Conservation (phyloP, 2,888 invertebrate species). For the Apoda limacodes region DNA sequence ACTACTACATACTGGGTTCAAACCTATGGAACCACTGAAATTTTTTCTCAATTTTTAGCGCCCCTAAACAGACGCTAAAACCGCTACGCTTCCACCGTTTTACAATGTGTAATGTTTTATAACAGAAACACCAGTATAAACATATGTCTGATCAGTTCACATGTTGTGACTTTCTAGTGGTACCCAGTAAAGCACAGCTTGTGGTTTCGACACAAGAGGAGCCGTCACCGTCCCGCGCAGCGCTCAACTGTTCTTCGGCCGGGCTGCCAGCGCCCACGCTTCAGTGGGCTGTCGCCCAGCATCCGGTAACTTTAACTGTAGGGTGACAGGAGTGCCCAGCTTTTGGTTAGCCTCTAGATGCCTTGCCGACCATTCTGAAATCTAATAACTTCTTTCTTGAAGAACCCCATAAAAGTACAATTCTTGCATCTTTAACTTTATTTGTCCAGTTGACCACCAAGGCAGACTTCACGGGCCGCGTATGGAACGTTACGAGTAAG, state of each 20-base stretch:
- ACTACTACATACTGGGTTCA: too few relatives aligned
- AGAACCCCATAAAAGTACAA: slow-evolving; percentile 1
- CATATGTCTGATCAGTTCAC: too few relatives aligned
- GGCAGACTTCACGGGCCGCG: slow-evolving; percentile 33
- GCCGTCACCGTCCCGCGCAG: slow-evolving; percentile 26
- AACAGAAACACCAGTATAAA: too few relatives aligned
- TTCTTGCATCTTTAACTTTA: slow-evolving; percentile 1
- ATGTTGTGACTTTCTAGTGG: slow-evolving; percentile 30
- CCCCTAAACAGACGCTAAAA: too few relatives aligned
- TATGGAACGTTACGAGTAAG: slow-evolving; percentile 44
- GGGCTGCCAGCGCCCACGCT: slow-evolving; percentile 44
- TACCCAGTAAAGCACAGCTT: slow-evolving; percentile 34
- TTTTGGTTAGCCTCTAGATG: too few relatives aligned
- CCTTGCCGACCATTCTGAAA: neutral
- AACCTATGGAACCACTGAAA: too few relatives aligned
- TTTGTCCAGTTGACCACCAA: slow-evolving; percentile 1
- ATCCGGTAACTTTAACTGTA: slow-evolving; percentile 34
- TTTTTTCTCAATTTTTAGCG: slow-evolving; percentile 1
- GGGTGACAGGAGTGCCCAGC: too few relatives aligned
- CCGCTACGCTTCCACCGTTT: too few relatives aligned
- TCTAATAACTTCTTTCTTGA: too few relatives aligned
- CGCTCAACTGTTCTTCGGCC: slow-evolving; percentile 41
- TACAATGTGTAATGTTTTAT: too few relatives aligned
- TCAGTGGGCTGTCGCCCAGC: slow-evolving; percentile 37
- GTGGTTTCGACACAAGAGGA: slow-evolving; percentile 19